Percentiles rank a stretch among this genome's conserved stretches.
phyloP scores from a whole-genome alignment of 2,888 invertebrate species.

The Campaea margaritaria region DNA sequence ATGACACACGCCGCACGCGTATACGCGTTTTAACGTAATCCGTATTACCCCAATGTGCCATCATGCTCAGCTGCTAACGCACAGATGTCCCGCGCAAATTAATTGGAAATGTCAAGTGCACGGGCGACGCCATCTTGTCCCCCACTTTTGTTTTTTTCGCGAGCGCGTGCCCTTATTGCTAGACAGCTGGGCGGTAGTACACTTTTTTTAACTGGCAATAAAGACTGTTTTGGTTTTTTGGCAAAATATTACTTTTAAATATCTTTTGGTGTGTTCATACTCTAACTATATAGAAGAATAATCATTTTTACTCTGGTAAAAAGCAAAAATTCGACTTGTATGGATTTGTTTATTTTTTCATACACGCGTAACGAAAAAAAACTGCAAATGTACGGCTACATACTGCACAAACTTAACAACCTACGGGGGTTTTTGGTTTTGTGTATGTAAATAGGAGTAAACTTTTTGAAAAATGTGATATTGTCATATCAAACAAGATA shows the following conservation, averaged over 20 bases:
- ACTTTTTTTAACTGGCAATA: constrained; percentile 43
- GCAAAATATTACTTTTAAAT: neutral
- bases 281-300: too few relatives aligned
- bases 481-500: too few relatives aligned
- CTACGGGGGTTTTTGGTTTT: too few relatives aligned
- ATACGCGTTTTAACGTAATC: constrained; percentile 59
- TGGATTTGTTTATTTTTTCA: too few relatives aligned
- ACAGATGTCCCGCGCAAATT: constrained; percentile 84
- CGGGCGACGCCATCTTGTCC: constrained; percentile 75
- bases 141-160: constrained; percentile 71
- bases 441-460: too few relatives aligned
- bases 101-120: constrained; percentile 86
- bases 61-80: constrained; percentile 79
- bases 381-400: too few relatives aligned
- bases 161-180: constrained; percentile 78
- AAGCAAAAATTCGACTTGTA: too few relatives aligned
- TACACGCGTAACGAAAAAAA: too few relatives aligned
- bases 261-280: too few relatives aligned
- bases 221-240: constrained; percentile 7
- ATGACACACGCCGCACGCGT: constrained; percentile 12
- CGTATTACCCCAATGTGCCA: constrained; percentile 69
- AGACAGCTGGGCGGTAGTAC: constrained; percentile 75
- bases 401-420: too few relatives aligned
- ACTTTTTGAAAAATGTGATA: too few relatives aligned
- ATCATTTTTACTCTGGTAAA: too few relatives aligned